Evolutionary conservation across 1,140 invertebrate species (phyloP), one percentile per base, ranked within the genome.

Genomic region (Pachypeltis micranthus): DNA sequence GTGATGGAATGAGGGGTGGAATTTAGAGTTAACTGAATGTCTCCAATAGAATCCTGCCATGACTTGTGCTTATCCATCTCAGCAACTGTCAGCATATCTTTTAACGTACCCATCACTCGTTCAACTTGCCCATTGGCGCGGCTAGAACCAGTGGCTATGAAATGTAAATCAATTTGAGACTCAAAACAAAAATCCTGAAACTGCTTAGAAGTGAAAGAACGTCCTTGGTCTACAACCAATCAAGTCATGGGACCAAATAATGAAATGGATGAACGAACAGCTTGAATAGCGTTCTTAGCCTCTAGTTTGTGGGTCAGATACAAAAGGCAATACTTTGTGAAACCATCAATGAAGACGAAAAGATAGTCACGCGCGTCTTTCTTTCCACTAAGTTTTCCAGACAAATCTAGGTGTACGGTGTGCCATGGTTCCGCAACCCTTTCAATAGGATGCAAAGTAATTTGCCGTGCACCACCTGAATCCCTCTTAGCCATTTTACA

Each of bases 141-240:
- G n/a, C n/a, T n/a, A n/a, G n/a, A n/a, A n/a, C n/a, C n/a, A n/a
- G n/a, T n/a, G n/a, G n/a, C n/a, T n/a, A n/a, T n/a, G n/a, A n/a
- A n/a, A n/a, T n/a, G n/a, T n/a, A n/a, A n/a, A n/a, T n/a, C n/a
- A n/a, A n/a, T n/a, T n/a, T n/a, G n/a, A n/a, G 67, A 44, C 19
- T 27, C 24, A 0, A 26, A 16, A 29, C 71, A 74, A 65, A 70
- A 73, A n/a, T 72, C 54, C 21, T 63, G 59, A 65, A 73, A 73
- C 7, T 69, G 66, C 59, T 64, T 62, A 31, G 63, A 66, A 0
- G 72, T 68, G 54, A 73, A 74, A 69, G 24, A 57, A 26, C 21
- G 55, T 3, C 55, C 55, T 57, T 57, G 55, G 19, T 57, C 21
- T 16, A 51, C 47, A 10, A 51, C 47, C 23, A 51, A 14, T 4